These are phyloP conservation scores for Agapostemon virescens DNA, from an alignment of 2,888 invertebrate species.

Conservation along the genomic window DNA sequence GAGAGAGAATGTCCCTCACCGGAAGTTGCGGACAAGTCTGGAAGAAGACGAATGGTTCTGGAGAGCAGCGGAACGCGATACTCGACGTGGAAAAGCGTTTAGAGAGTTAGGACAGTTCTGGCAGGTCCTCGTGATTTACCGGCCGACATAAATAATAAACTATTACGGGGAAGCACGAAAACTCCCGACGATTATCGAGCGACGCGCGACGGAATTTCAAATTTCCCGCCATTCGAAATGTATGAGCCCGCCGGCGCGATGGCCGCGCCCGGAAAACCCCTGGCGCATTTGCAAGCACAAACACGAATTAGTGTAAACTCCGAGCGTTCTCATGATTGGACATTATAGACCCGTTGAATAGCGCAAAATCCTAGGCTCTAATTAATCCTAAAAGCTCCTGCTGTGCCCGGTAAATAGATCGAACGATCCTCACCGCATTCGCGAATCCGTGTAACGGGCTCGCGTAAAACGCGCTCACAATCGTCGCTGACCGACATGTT, in stretches of 20 bases:
- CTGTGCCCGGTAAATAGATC: not conserved
- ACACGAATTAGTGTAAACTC: not conserved
- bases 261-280: not conserved
- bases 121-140: conserved; percentile 57
- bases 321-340: not conserved
- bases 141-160: conserved; percentile 61
- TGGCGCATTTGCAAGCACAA: not conserved
- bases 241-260: not conserved
- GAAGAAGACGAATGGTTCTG: conserved; percentile 47
- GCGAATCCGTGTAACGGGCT: not conserved
- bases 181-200: conserved; percentile 46
- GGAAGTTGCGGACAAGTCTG: conserved; percentile 29
- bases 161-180: conserved; percentile 38
- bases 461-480: not conserved
- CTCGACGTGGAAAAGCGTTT: conserved; percentile 61
- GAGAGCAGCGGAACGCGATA: conserved; percentile 48
- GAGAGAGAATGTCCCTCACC: not conserved
- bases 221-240: not conserved
- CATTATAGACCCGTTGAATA: not conserved
- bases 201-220: conserved; percentile 32
- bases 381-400: conserved; percentile 11
- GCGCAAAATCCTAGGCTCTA: conserved; percentile 2
- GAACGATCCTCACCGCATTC: not conserved
- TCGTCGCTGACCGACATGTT: not conserved
- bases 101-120: conserved; percentile 57